Conservation (phyloP, 2,888 invertebrate species). For the Dryadula phaetusa region DNA sequence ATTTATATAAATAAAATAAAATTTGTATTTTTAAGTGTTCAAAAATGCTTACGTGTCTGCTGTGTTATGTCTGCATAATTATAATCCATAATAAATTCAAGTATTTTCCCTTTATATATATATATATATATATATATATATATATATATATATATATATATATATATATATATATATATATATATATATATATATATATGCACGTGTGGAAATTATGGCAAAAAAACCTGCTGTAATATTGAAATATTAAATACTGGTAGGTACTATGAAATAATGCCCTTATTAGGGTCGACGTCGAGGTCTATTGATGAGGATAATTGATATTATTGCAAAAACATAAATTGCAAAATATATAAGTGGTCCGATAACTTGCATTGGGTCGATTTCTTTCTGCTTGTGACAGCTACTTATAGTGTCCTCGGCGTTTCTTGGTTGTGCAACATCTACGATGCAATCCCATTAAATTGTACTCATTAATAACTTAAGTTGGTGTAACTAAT, state of each 20-base stretch:
- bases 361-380: slow-evolving; percentile 8
- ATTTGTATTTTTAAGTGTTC: too few species aligned
- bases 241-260: slow-evolving; percentile 46
- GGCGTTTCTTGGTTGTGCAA: slow-evolving; percentile 25
- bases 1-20: too few species aligned
- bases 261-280: slow-evolving; percentile 41
- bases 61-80: too few species aligned
- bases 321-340: slow-evolving; percentile 39
- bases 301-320: slow-evolving; percentile 44
- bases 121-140: too few species aligned
- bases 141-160: too few species aligned
- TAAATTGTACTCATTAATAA: background rate
- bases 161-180: too few species aligned
- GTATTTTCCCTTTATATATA: too few species aligned
- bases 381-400: slow-evolving; percentile 27
- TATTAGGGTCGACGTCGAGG: slow-evolving; percentile 41
- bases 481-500: background rate
- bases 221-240: too few species aligned
- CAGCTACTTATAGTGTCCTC: slow-evolving; percentile 12
- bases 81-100: too few species aligned
- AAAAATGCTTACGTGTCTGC: too few species aligned
- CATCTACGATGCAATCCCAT: background rate
- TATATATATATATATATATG: too few species aligned
- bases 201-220: too few species aligned
- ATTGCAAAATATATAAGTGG: slow-evolving; percentile 39